Conservation (phyloP, 2,888 invertebrate genomes). For the Heteromyza rotundicornis region DNA sequence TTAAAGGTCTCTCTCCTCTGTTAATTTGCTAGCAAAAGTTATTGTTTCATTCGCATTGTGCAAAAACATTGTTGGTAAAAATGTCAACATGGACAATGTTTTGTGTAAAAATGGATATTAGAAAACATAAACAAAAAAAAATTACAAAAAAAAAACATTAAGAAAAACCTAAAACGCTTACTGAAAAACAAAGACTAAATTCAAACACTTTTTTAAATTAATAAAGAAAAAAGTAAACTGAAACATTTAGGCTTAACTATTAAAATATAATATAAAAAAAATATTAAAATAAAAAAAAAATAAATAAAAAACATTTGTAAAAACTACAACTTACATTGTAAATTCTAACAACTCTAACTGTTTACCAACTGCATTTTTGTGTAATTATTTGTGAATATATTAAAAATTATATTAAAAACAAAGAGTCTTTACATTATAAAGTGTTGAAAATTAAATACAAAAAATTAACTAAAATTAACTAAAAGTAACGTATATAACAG, state of each 20-base stretch:
- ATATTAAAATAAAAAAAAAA: background rate
- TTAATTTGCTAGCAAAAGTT: no score
- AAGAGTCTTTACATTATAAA: no score
- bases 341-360: background rate
- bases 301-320: background rate
- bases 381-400: background rate
- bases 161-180: conserved; percentile 46
- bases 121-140: conserved; percentile 2
- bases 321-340: background rate
- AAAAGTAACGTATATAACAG: no score
- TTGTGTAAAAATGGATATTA: background rate
- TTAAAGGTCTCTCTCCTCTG: no score
- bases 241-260: conserved; percentile 16
- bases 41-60: no score
- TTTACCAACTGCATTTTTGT: conserved; percentile 5
- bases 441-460: background rate
- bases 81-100: background rate
- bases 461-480: background rate
- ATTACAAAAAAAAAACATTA: conserved; percentile 19
- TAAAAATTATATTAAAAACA: background rate
- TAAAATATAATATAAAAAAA: background rate
- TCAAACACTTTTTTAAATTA: conserved; percentile 20
- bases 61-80: no score
- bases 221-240: conserved; percentile 19
- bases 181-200: conserved; percentile 59